phyloP scores from a whole-genome alignment of 2,888 invertebrate genomes.

The Silvanus unidentatus region DNA sequence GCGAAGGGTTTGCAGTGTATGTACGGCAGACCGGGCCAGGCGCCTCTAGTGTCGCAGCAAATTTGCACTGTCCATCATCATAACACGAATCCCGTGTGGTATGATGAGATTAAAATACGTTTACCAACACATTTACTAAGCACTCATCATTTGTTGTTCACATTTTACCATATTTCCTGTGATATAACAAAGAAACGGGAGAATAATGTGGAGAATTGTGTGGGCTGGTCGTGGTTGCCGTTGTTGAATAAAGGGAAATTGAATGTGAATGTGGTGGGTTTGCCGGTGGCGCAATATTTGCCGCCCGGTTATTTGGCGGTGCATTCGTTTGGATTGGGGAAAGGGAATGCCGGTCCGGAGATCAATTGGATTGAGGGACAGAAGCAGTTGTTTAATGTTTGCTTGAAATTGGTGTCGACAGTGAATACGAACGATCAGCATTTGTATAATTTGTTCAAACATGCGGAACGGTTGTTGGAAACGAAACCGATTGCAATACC shows the following conservation, averaged over 20 bases:
- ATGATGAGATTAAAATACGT: conserved; percentile 88
- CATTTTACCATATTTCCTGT: conserved; percentile 93
- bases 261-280: conserved; percentile 71
- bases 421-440: conserved; percentile 84
- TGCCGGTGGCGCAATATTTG: conserved; percentile 83
- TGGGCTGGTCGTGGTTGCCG: conserved; percentile 93
- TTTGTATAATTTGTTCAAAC: conserved; percentile 80
- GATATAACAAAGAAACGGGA: conserved; percentile 73
- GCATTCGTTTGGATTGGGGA: conserved; percentile 83
- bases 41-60: conserved; percentile 59
- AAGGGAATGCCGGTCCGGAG: conserved; percentile 87
- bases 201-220: conserved; percentile 71
- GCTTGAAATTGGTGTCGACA: conserved; percentile 80
- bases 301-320: conserved; percentile 86
- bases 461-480: conserved; percentile 73
- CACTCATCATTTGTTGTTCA: conserved; percentile 89
- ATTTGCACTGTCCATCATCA: conserved; percentile 84
- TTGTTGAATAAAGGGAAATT: conserved; percentile 78
- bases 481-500: conserved; percentile 59
- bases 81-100: conserved; percentile 82
- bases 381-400: conserved; percentile 78
- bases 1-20: conserved; percentile 70
- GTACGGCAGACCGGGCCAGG: conserved; percentile 64
- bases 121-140: conserved; percentile 79
- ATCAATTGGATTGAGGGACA: conserved; percentile 92